These are phyloP conservation scores for Apotomis turbidana DNA, from an alignment of 2,888 invertebrate genomes.

Conservation along the genomic window DNA sequence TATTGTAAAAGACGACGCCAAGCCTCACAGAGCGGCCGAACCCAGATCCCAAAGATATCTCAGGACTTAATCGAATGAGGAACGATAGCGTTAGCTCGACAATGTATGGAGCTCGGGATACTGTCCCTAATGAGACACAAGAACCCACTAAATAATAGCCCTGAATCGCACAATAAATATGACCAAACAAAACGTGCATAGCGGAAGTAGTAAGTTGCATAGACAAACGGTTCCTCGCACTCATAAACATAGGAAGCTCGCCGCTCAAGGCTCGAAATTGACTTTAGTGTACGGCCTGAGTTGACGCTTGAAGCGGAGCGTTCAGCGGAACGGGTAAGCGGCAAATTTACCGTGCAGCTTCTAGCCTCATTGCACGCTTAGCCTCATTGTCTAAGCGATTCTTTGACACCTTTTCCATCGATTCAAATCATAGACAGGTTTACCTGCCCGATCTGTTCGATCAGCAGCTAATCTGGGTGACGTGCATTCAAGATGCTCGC, in stretches of 20 bases:
- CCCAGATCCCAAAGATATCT: constrained; percentile 49
- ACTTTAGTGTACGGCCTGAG: constrained; percentile 48
- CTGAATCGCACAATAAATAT: constrained; percentile 71
- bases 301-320: no score
- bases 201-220: constrained; percentile 77
- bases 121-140: constrained; percentile 71
- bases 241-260: constrained; percentile 69
- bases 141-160: constrained; percentile 66
- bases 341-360: no score
- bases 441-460: no score
- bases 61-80: constrained; percentile 42
- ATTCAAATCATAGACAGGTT: no score
- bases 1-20: neutral
- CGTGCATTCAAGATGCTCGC: no score
- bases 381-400: no score
- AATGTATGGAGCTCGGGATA: constrained; percentile 59
- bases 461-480: no score
- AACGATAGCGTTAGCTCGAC: constrained; percentile 52
- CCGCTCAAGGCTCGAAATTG: constrained; percentile 68
- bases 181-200: constrained; percentile 73
- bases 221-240: constrained; percentile 67
- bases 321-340: no score
- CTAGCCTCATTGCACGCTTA: no score
- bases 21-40: constrained; percentile 25
- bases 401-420: no score